Percentiles rank a stretch among this genome's conserved stretches.
Conservation (phyloP, 37 sponge, comb jelly and placozoan species). For the Hormiphora californensis region DNA sequence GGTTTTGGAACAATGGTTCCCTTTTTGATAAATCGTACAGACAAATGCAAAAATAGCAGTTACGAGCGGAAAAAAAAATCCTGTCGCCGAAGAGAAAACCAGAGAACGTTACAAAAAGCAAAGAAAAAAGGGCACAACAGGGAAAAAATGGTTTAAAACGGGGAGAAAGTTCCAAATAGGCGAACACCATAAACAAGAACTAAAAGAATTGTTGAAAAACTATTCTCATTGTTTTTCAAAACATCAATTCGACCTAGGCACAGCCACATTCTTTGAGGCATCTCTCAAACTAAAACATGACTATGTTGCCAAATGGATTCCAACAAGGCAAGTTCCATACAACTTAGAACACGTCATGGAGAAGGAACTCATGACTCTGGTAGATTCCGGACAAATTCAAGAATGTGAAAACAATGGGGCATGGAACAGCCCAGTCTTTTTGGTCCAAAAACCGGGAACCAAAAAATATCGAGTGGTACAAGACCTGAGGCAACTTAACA, state of each 20-base stretch:
- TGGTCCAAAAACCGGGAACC: background rate
- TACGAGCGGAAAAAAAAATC: too few relatives aligned
- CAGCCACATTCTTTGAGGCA: constrained; percentile 18
- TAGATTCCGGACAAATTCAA: background rate
- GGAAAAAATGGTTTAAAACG: too few relatives aligned
- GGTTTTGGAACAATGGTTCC: too few relatives aligned
- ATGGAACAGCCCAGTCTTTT: background rate
- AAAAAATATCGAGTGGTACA: constrained; percentile 40
- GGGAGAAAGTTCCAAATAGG: too few relatives aligned
- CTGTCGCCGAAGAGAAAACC: too few relatives aligned
- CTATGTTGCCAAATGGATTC: constrained; percentile 16
- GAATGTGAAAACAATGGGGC: background rate
- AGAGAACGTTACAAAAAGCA: too few relatives aligned
- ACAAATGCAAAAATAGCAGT: too few relatives aligned
- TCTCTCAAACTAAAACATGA: constrained; percentile 1
- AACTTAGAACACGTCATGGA: constrained; percentile 1
- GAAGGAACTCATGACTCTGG: constrained; percentile 6
- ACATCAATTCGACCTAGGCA: constrained; percentile 2
- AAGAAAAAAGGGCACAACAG: too few relatives aligned
- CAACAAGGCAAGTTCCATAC: constrained; percentile 5
- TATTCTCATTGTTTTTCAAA: constrained; percentile 27
- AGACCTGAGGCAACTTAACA: background rate
- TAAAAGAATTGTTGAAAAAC: background rate
- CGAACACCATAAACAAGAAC: background rate
- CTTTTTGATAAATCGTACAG: too few relatives aligned